phyloP scores from a whole-genome alignment of 2,113 vertebrate species.

The Ictalurus punctatus region DNA sequence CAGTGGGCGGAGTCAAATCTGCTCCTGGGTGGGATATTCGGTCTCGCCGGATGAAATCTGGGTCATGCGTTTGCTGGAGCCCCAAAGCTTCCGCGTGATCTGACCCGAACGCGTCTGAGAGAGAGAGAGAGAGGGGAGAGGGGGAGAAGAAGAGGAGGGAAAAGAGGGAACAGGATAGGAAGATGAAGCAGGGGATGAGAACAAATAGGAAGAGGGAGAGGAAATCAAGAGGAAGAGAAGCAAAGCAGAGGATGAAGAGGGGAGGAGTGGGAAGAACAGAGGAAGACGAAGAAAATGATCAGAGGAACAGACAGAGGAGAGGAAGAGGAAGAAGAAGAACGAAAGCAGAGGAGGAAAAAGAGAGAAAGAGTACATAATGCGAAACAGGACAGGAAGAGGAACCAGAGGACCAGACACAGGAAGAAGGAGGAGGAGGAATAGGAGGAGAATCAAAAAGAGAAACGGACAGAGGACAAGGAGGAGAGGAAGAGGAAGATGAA shows the following conservation, averaged over 20 bases:
- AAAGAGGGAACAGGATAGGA: background rate
- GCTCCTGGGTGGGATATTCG: constrained; percentile 89
- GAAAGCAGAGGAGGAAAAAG: background rate
- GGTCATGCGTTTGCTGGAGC: constrained; percentile 91
- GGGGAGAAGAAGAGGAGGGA: background rate
- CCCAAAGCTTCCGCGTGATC: constrained; percentile 96
- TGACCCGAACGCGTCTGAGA: constrained; percentile 93
- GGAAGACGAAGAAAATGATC: background rate
- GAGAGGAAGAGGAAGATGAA: too few relatives aligned
- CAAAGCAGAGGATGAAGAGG: too few relatives aligned
- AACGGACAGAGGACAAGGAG: too few relatives aligned
- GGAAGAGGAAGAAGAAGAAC: background rate
- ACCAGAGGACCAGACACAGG: constrained; percentile 13
- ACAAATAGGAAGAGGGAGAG: background rate
- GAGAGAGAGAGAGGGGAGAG: constrained; percentile 67
- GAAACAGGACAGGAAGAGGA: background rate
- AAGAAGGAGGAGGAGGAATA: background rate
- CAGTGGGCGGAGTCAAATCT: constrained; percentile 72
- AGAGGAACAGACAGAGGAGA: background rate
- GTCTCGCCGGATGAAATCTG: constrained; percentile 96
- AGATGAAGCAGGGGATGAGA: background rate
- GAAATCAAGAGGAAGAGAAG: constrained; percentile 12
- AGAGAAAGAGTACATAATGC: background rate
- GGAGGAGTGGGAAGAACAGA: background rate
- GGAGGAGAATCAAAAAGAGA: background rate